These are phyloP conservation scores for Scarus forsteni DNA, from an alignment of 2,797 vertebrate genomes.

Conservation along the genomic window DNA sequence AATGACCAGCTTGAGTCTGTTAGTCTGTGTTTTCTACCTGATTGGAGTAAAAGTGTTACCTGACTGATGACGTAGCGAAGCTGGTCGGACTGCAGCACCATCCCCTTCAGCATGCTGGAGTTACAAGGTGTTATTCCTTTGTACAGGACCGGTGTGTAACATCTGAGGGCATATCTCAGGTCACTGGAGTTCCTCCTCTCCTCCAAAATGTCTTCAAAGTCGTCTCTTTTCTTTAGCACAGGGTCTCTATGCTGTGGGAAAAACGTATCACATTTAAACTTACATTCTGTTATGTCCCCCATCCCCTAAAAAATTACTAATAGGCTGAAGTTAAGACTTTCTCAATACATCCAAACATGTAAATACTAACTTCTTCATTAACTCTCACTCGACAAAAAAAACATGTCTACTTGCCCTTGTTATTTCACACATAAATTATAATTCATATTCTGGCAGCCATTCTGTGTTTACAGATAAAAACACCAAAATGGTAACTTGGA, in stretches of 20 bases:
- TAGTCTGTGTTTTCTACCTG: not conserved
- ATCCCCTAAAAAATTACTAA: too few species aligned
- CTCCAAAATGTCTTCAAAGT: slow-evolving; percentile 96
- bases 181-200: slow-evolving; percentile 93
- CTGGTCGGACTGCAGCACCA: slow-evolving; percentile 91
- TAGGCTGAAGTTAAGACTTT: too few species aligned
- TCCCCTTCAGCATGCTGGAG: slow-evolving; percentile 84
- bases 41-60: slow-evolving; percentile 75
- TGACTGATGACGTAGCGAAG: slow-evolving; percentile 90
- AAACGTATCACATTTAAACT: slow-evolving; percentile 1
- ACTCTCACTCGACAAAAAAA: too few species aligned
- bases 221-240: slow-evolving; percentile 91
- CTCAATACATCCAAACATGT: too few species aligned
- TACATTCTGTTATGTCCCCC: too few species aligned
- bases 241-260: slow-evolving; percentile 82
- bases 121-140: slow-evolving; percentile 89
- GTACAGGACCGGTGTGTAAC: slow-evolving; percentile 91
- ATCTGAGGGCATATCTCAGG: slow-evolving; percentile 92
- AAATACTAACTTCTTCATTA: too few species aligned
- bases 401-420: too few species aligned
- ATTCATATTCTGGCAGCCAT: too few species aligned
- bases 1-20: not conserved
- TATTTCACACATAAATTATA: too few species aligned
- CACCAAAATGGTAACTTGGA: too few species aligned
- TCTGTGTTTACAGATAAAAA: too few species aligned